Conservation (phyloP, 2,797 vertebrate genomes). For the Lutjanus argentimaculatus region DNA sequence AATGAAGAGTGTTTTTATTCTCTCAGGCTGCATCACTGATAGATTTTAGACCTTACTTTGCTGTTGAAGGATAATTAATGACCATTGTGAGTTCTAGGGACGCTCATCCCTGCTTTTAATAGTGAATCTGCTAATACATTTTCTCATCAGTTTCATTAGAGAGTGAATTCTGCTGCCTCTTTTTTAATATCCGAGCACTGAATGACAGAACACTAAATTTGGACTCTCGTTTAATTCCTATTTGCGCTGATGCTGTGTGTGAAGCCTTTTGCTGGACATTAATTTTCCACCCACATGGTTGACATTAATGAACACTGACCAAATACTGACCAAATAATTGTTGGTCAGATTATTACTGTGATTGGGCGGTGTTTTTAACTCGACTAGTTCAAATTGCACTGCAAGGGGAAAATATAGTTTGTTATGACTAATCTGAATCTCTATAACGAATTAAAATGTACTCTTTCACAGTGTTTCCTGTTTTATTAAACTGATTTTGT, state of each 20-base stretch:
- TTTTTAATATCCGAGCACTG: background rate
- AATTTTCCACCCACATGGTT: background rate
- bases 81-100: background rate
- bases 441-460: too few relatives aligned
- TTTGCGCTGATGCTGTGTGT: background rate
- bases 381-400: background rate
- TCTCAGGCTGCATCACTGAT: background rate
- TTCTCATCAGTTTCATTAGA: background rate
- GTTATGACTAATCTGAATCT: background rate
- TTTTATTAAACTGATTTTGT: too few relatives aligned
- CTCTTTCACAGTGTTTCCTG: too few relatives aligned
- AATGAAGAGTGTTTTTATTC: background rate
- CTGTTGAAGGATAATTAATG: background rate
- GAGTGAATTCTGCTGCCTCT: background rate
- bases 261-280: background rate
- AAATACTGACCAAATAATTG: background rate
- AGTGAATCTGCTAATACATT: background rate
- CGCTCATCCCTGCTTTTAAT: background rate
- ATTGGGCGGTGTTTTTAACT: background rate
- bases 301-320: background rate
- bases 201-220: background rate
- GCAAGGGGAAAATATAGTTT: background rate
- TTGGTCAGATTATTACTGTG: background rate
- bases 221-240: background rate
- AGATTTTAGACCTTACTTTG: background rate